Conservation (phyloP, 2,888 invertebrate genomes). For the Ichneumoninae sp. region DNA sequence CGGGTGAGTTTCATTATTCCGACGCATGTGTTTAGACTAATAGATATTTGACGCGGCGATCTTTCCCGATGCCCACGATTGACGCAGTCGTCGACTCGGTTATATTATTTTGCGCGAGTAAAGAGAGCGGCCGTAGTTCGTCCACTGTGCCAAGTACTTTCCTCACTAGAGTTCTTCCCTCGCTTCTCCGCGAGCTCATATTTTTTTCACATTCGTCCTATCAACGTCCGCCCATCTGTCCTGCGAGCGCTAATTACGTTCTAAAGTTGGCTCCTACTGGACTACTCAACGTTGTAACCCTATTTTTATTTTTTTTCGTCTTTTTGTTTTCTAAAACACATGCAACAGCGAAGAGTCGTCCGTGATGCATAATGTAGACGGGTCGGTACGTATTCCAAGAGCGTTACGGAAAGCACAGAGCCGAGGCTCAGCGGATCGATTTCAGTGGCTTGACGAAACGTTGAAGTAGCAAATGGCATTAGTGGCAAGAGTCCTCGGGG, state of each 20-base stretch:
- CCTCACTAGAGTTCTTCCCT: not conserved
- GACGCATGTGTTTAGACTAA: not conserved
- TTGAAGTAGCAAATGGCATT: conserved; percentile 27
- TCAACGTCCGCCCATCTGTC: not conserved
- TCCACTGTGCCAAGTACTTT: not conserved
- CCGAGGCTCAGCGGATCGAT: conserved; percentile 21
- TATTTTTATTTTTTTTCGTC: not conserved
- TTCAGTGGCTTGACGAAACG: conserved; percentile 16
- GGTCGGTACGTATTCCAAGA: conserved; percentile 6
- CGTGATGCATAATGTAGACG: conserved; percentile 48
- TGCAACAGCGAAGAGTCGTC: conserved; percentile 16
- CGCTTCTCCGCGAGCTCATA: conserved; percentile 1
- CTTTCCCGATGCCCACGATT: not conserved
- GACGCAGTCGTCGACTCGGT: not conserved
- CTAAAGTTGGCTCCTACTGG: not conserved
- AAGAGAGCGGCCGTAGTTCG: not conserved
- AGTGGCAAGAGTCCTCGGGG: conserved; percentile 14
- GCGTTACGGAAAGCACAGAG: conserved; percentile 5
- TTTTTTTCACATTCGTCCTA: not conserved
- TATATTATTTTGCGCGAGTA: not conserved
- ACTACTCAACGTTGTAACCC: not conserved
- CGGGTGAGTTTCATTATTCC: not conserved
- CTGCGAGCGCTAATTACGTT: not conserved
- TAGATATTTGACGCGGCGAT: not conserved
- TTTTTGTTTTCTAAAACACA: conserved; percentile 1